Evolutionary conservation across 2,113 vertebrate genomes (phyloP).

Genomic region (Cochlearius cochlearius): DNA sequence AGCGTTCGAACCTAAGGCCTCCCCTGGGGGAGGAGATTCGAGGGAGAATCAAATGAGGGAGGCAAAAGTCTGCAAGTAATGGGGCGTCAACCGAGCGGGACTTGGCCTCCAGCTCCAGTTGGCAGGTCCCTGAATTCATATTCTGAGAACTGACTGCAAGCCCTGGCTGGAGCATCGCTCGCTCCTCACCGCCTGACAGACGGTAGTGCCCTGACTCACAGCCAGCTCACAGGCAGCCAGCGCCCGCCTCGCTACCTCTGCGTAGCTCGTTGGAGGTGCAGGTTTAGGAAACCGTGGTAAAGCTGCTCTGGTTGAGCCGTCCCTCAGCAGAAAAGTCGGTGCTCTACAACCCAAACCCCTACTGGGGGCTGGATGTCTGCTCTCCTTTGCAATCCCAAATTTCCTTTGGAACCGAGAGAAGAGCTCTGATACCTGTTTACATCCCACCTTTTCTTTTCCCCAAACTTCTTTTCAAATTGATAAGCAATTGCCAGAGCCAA

Average conservation of each 20-base stretch:
- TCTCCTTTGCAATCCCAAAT: background rate
- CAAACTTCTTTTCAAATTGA: background rate
- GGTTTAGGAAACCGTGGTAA: background rate
- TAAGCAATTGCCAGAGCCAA: background rate
- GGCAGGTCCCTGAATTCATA: background rate
- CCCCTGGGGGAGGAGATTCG: background rate
- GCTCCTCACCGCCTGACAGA: background rate
- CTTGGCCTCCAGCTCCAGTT: background rate
- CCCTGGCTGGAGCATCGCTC: background rate
- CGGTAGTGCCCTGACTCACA: background rate
- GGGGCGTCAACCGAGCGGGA: accelerated
- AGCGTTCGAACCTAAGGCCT: background rate
- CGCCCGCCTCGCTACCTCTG: background rate
- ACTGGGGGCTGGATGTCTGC: background rate
- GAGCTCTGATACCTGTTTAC: background rate
- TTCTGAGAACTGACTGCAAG: background rate
- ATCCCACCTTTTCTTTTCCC: background rate
- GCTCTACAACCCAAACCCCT: background rate
- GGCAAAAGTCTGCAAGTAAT: background rate
- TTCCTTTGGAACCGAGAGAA: background rate
- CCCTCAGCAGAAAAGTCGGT: background rate
- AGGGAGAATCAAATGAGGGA: background rate
- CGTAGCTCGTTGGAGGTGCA: accelerated
- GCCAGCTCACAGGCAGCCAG: background rate
- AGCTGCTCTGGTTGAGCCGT: background rate